Evolutionary conservation across 2,797 vertebrate species (phyloP).

Genomic region (Myripristis murdjan): DNA sequence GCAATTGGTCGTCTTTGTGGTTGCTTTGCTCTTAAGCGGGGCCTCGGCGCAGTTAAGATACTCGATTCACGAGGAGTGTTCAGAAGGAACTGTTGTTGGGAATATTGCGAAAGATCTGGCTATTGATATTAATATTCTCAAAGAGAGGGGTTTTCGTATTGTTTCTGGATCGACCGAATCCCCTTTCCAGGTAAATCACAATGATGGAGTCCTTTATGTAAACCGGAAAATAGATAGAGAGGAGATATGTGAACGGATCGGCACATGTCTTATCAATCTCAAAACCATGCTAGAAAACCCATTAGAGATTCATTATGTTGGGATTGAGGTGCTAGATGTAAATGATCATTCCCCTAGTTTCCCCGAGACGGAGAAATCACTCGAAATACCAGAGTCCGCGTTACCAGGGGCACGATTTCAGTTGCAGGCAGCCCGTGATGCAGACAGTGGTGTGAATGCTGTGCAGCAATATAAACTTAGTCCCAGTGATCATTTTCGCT

Average conservation of each 20-base stretch:
- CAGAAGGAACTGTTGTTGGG: slow-evolving; percentile 81
- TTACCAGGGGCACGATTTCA: slow-evolving; percentile 49
- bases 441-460: slow-evolving; percentile 37
- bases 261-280: slow-evolving; percentile 68
- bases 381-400: slow-evolving; percentile 51
- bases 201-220: slow-evolving; percentile 71
- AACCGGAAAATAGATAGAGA: slow-evolving; percentile 74
- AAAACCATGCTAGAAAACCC: slow-evolving; percentile 57
- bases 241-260: slow-evolving; percentile 69
- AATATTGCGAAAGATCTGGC: slow-evolving; percentile 84
- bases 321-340: slow-evolving; percentile 47
- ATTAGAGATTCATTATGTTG: slow-evolving; percentile 45
- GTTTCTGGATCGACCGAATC: slow-evolving; percentile 66
- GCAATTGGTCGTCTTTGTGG: not conserved
- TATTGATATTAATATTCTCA: slow-evolving; percentile 68
- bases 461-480: slow-evolving; percentile 48
- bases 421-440: slow-evolving; percentile 45
- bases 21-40: not conserved
- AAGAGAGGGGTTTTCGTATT: slow-evolving; percentile 66
- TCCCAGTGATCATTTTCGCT: slow-evolving; percentile 48
- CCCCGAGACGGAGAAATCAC: slow-evolving; percentile 1
- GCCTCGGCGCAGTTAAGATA: slow-evolving; percentile 77
- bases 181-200: slow-evolving; percentile 68
- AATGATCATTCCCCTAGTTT: slow-evolving; percentile 58
- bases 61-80: slow-evolving; percentile 79